phyloP scores from a whole-genome alignment of 2,888 invertebrate genomes.

The Sabatieria punctata region DNA sequence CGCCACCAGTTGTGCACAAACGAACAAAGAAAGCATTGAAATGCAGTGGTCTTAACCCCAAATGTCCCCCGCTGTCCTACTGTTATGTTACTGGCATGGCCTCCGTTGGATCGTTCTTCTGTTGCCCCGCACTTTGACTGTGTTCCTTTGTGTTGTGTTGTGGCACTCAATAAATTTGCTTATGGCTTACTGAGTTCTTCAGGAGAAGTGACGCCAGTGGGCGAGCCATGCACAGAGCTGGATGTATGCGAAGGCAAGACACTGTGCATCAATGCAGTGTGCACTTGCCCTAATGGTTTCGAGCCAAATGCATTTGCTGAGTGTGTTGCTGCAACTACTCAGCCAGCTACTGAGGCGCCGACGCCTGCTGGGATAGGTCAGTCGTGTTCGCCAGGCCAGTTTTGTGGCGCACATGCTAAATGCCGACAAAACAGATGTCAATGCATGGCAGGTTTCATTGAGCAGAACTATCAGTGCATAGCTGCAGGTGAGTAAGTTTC shows the following conservation, averaged over 20 bases:
- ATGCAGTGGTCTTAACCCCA: slow-evolving; percentile 27
- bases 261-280: neutral
- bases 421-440: neutral
- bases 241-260: too few relatives aligned
- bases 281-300: neutral
- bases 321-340: too few relatives aligned
- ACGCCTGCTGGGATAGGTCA: neutral
- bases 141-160: too few relatives aligned
- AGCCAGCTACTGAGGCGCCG: too few relatives aligned
- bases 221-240: too few relatives aligned
- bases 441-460: slow-evolving; percentile 7
- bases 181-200: too few relatives aligned
- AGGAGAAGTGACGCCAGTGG: too few relatives aligned
- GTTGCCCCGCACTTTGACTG: neutral
- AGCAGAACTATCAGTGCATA: too few relatives aligned
- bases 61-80: slow-evolving; percentile 27
- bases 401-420: neutral
- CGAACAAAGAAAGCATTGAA: slow-evolving; percentile 16
- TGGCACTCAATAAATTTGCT: too few relatives aligned
- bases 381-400: neutral
- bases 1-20: slow-evolving; percentile 20
- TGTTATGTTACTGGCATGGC: slow-evolving; percentile 27
- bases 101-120: neutral
- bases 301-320: too few relatives aligned
- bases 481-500: too few relatives aligned